These are phyloP conservation scores for Eulithis testata DNA, from an alignment of 2,888 invertebrate species.

Conservation along the genomic window DNA sequence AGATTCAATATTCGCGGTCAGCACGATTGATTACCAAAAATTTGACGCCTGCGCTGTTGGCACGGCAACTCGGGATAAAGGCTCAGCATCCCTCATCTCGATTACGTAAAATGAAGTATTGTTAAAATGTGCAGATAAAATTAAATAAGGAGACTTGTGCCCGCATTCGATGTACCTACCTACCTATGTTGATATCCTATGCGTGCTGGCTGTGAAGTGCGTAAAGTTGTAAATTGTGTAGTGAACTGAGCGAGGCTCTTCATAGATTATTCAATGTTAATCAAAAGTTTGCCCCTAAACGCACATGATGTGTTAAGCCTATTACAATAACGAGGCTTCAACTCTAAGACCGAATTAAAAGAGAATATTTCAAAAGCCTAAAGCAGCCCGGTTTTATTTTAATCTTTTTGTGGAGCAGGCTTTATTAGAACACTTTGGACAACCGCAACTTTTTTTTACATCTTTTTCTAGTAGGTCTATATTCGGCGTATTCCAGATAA, in stretches of 20 bases:
- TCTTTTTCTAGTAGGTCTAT: background rate
- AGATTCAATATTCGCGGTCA: conserved; percentile 11
- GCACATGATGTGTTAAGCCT: conserved; percentile 27
- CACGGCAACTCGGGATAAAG: conserved; percentile 59
- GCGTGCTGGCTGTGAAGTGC: conserved; percentile 4
- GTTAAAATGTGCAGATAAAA: conserved; percentile 24
- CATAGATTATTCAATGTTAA: conserved; percentile 56
- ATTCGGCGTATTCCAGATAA: too few species aligned
- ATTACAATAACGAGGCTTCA: background rate
- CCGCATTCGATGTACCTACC: conserved; percentile 5
- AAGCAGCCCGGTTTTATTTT: too few species aligned
- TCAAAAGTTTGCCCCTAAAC: conserved; percentile 55
- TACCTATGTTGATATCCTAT: conserved; percentile 10
- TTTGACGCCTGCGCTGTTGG: conserved; percentile 69
- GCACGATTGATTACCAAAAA: conserved; percentile 36
- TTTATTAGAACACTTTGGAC: too few species aligned
- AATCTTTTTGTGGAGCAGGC: background rate
- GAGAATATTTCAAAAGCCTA: too few species aligned
- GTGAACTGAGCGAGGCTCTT: conserved; percentile 44
- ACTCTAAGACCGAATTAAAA: background rate
- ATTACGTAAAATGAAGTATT: conserved; percentile 46
- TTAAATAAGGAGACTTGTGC: conserved; percentile 8
- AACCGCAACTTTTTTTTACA: background rate
- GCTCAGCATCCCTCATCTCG: conserved; percentile 68
- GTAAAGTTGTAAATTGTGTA: conserved; percentile 17